phyloP scores from a whole-genome alignment of 2,797 vertebrate genomes.

The Kryptopterus vitreolus region DNA sequence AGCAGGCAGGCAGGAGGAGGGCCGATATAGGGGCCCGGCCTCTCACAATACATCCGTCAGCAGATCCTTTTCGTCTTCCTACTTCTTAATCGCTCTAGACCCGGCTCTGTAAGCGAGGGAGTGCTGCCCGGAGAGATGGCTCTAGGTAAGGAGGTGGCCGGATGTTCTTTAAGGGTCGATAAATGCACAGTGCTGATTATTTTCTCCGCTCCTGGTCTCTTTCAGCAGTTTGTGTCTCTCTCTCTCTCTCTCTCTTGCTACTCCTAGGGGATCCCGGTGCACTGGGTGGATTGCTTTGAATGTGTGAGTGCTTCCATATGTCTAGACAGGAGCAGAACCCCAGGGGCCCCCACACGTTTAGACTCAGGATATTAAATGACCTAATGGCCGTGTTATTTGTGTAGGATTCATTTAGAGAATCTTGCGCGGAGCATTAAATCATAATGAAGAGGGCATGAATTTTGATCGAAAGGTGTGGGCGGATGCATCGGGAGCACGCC shows the following conservation, averaged over 20 bases:
- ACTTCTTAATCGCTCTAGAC: constrained; percentile 42
- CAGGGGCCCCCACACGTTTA: constrained; percentile 56
- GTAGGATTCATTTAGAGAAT: constrained; percentile 57
- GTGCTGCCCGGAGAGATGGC: constrained; percentile 43
- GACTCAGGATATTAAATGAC: constrained; percentile 62
- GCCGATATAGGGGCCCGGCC: constrained; percentile 46
- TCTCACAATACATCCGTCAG: constrained; percentile 54
- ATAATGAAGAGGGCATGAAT: constrained; percentile 57
- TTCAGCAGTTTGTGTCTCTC: constrained; percentile 35
- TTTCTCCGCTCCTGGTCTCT: constrained; percentile 44
- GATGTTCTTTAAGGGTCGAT: constrained; percentile 48
- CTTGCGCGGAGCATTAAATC: constrained; percentile 54
- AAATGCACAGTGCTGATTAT: constrained; percentile 50
- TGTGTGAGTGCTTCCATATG: constrained; percentile 61
- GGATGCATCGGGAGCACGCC: constrained; percentile 39
- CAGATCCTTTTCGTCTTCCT: constrained; percentile 50
- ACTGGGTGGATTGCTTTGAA: constrained; percentile 35
- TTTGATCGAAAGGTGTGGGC: constrained; percentile 50
- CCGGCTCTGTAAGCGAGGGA: constrained; percentile 47
- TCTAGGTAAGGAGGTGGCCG: constrained; percentile 19
- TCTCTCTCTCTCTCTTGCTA: constrained; percentile 31
- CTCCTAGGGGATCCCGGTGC: constrained; percentile 44
- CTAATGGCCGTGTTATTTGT: constrained; percentile 61
- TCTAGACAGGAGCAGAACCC: constrained; percentile 60
- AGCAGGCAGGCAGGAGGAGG: constrained; percentile 54